A percentile compares a stretch with the other conserved stretches of the same genome.
Conservation (phyloP, 1,140 invertebrate genomes). For the Daktulosphaira vitifoliae region DNA sequence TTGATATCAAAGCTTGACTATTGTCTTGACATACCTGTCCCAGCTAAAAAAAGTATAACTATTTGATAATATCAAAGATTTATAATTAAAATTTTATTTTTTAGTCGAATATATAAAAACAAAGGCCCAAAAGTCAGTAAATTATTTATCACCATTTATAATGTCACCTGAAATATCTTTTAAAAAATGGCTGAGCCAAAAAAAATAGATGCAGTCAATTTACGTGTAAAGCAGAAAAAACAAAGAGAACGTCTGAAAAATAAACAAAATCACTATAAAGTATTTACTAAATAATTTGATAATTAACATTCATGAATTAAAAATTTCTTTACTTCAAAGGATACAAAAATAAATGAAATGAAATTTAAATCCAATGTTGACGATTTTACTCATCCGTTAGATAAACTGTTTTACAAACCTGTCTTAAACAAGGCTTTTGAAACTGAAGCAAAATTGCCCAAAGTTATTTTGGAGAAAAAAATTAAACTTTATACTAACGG, state of each 20-base stretch:
- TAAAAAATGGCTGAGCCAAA: not conserved
- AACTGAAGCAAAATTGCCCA: not conserved
- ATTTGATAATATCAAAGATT: not conserved
- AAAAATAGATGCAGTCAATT: not conserved
- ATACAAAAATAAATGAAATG: not conserved
- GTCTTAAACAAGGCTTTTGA: not conserved
- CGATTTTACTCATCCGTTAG: not conserved
- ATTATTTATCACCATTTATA: not conserved
- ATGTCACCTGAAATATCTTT: not conserved
- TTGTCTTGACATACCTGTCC: not conserved
- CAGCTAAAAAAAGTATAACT: not conserved
- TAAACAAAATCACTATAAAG: not conserved
- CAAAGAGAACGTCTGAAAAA: not conserved
- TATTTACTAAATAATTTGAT: too few species aligned
- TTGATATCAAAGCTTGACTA: not conserved
- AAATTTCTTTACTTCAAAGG: not conserved
- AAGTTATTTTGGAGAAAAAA: not conserved
- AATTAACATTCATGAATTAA: too few species aligned
- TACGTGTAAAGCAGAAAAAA: not conserved
- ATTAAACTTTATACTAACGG: too few species aligned
- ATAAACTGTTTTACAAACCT: not conserved
- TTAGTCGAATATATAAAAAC: not conserved
- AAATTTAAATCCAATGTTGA: not conserved
- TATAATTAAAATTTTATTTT: not conserved
- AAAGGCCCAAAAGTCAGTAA: not conserved